Percentiles rank a stretch among this genome's conserved stretches.
These are phyloP conservation scores for Verasper variegatus DNA, from an alignment of 2,113 vertebrate species.

Conservation along the genomic window DNA sequence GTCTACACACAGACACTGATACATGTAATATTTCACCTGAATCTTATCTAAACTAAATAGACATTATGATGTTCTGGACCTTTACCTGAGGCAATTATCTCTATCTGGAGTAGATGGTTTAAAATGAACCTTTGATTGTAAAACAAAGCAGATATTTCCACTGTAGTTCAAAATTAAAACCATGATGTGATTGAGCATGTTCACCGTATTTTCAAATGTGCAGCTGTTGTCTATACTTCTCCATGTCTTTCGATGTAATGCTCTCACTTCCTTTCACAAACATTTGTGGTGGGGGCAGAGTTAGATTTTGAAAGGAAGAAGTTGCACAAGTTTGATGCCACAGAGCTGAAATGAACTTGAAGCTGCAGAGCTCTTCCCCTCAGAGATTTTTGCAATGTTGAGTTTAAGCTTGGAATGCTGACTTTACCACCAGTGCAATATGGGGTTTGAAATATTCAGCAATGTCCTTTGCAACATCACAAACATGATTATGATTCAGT, in stretches of 20 bases:
- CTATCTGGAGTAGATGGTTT: too few relatives aligned
- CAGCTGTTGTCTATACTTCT: neutral
- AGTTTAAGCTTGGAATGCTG: neutral
- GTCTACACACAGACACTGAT: too few relatives aligned
- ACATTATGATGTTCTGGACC: too few relatives aligned
- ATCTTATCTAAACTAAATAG: too few relatives aligned
- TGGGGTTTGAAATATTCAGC: conserved; percentile 10
- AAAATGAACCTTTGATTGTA: too few relatives aligned
- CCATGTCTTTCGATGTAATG: neutral
- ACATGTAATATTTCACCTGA: too few relatives aligned
- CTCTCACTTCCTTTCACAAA: neutral
- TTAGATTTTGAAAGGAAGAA: neutral
- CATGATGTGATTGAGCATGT: neutral
- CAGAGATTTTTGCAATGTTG: neutral
- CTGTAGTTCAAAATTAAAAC: too few relatives aligned
- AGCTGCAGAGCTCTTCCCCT: neutral
- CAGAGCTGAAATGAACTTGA: neutral
- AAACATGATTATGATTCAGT: conserved; percentile 12
- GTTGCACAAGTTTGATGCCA: neutral
- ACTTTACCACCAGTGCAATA: neutral
- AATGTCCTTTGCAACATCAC: conserved; percentile 1
- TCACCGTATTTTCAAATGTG: neutral
- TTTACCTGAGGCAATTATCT: too few relatives aligned
- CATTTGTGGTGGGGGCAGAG: neutral
- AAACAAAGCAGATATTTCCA: too few relatives aligned